Evolutionary conservation across 2,888 invertebrate genomes (phyloP).

Genomic region (Orgyia antiqua): DNA sequence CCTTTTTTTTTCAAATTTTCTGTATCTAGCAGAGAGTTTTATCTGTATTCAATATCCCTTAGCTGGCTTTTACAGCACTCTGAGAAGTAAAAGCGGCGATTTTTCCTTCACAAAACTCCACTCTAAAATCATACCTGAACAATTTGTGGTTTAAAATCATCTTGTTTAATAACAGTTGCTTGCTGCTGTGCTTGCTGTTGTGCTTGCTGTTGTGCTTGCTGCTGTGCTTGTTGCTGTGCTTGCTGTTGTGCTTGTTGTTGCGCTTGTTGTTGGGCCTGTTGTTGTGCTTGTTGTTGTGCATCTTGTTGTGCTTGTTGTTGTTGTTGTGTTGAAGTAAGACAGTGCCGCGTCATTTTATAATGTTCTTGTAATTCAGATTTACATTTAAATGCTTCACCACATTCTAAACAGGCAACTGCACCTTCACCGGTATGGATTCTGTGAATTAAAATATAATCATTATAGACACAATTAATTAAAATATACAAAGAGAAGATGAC

Average conservation of each 20-base stretch:
- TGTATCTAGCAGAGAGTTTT: no score
- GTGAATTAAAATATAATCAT: conserved; percentile 13
- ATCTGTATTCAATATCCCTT: no score
- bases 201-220: no score
- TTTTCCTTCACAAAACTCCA: no score
- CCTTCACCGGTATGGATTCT: conserved; percentile 87
- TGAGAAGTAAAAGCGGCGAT: no score
- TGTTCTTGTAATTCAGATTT: conserved; percentile 85
- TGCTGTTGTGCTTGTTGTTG: conserved; percentile 44
- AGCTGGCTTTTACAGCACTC: no score
- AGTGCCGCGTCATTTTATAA: conserved; percentile 76
- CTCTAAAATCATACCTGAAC: conserved; percentile 77
- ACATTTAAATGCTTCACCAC: conserved; percentile 86
- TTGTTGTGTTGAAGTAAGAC: conserved; percentile 35
- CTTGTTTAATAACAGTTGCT: conserved; percentile 70
- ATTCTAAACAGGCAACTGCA: conserved; percentile 85
- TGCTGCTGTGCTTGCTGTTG: no score
- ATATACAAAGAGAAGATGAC: no score
- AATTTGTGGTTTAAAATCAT: conserved; percentile 72
- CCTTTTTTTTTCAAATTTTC: no score
- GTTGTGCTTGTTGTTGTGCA: conserved; percentile 44
- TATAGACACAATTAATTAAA: neutral
- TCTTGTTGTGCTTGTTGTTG: conserved; percentile 63
- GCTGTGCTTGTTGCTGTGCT: conserved; percentile 38
- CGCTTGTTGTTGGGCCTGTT: conserved; percentile 47